phyloP scores from a whole-genome alignment of 2,888 invertebrate genomes.

The Sarcophaga rosellei region DNA sequence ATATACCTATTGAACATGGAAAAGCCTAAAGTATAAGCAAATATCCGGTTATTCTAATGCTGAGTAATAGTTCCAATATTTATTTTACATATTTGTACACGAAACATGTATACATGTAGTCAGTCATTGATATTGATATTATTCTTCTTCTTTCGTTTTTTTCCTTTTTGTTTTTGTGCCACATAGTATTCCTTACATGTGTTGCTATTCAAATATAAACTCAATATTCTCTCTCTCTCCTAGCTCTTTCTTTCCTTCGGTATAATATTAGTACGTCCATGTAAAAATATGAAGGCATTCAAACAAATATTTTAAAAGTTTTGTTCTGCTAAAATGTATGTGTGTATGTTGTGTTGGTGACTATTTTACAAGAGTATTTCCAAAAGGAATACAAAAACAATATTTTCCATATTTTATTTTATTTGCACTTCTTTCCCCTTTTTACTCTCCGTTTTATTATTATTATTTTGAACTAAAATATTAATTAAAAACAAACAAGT shows the following conservation, averaged over 20 bases:
- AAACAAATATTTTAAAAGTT: not conserved
- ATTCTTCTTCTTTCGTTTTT: not conserved
- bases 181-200: not conserved
- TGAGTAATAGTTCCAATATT: too few relatives aligned
- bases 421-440: not conserved
- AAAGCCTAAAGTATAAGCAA: too few relatives aligned
- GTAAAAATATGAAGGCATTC: not conserved
- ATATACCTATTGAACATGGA: too few relatives aligned
- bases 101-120: not conserved
- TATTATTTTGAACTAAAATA: constrained; percentile 33
- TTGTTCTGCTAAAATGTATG: not conserved
- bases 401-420: constrained; percentile 1
- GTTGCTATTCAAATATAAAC: not conserved
- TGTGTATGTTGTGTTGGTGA: too few relatives aligned
- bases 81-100: not conserved
- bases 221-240: not conserved
- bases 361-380: not conserved
- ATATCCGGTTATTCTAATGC: too few relatives aligned
- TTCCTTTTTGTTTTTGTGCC: too few relatives aligned
- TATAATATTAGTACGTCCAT: not conserved
- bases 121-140: not conserved
- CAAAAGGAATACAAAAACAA: not conserved
- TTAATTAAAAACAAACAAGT: constrained; percentile 53
- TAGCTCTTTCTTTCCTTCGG: not conserved
- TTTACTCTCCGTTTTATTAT: not conserved